Evolutionary conservation across 2,113 vertebrate genomes (phyloP).

Genomic region (Mastomys natalensis): DNA sequence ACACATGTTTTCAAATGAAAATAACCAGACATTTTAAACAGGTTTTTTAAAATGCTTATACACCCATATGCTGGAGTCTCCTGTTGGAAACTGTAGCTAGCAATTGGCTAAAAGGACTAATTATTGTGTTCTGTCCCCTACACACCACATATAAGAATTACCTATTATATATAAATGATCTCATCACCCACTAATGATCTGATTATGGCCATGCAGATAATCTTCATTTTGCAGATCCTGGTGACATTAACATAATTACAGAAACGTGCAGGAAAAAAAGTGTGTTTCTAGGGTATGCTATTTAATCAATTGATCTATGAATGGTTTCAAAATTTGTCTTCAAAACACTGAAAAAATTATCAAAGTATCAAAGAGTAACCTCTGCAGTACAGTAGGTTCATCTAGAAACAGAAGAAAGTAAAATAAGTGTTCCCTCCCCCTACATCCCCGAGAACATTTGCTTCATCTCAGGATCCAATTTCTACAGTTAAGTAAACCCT

Average conservation of each 20-base stretch:
- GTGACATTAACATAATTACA: not conserved
- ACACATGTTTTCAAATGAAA: slow-evolving; percentile 54
- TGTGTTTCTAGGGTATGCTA: not conserved
- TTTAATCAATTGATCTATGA: not conserved
- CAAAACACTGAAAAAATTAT: slow-evolving; percentile 31
- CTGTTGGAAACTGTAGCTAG: slow-evolving; percentile 48
- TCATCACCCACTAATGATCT: not conserved
- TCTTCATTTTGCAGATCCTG: slow-evolving; percentile 26
- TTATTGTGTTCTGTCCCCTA: not conserved
- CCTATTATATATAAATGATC: not conserved
- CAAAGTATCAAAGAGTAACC: not conserved
- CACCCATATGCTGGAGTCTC: not conserved
- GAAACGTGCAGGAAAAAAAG: slow-evolving; percentile 6
- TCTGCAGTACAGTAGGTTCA: not conserved
- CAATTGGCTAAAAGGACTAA: slow-evolving; percentile 31
- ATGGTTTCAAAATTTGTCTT: slow-evolving; percentile 42
- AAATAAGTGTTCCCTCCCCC: not conserved
- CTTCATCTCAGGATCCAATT: slow-evolving; percentile 59
- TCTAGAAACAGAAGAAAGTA: slow-evolving; percentile 1
- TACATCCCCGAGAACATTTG: slow-evolving; percentile 28
- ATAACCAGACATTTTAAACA: slow-evolving; percentile 12
- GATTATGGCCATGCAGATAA: not conserved
- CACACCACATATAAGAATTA: not conserved
- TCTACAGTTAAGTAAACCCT: slow-evolving; percentile 62
- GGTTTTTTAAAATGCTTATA: not conserved